phyloP scores from a whole-genome alignment of 2,888 invertebrate species.

The Stegophylla sp. region DNA sequence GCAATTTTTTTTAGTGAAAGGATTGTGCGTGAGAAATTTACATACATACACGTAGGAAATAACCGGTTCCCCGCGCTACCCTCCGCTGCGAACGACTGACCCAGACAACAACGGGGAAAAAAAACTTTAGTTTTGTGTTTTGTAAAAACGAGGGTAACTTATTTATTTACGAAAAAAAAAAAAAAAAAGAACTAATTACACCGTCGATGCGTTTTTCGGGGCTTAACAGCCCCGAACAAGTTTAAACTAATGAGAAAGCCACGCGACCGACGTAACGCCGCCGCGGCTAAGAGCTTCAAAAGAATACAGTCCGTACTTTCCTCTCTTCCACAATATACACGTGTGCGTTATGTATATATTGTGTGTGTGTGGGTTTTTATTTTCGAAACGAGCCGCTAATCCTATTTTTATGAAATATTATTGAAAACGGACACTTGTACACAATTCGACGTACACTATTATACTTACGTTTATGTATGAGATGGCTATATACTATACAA shows the following conservation, averaged over 20 bases:
- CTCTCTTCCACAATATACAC: background rate
- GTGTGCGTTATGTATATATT: background rate
- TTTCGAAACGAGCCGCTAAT: slow-evolving; percentile 49
- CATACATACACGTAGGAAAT: slow-evolving; percentile 8
- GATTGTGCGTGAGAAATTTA: slow-evolving; percentile 40
- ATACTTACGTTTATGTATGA: background rate
- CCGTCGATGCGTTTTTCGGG: slow-evolving; percentile 34
- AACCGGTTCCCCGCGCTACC: slow-evolving; percentile 32
- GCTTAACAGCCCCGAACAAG: slow-evolving; percentile 42
- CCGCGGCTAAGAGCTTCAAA: slow-evolving; percentile 27
- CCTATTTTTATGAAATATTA: slow-evolving; percentile 49
- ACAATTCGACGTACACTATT: slow-evolving; percentile 6
- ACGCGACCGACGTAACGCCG: slow-evolving; percentile 56
- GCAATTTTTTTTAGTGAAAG: slow-evolving; percentile 43
- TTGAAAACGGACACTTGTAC: slow-evolving; percentile 28
- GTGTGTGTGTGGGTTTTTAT: no score
- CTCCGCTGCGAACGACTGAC: background rate
- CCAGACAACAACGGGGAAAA: slow-evolving; percentile 1
- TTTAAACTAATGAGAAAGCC: slow-evolving; percentile 55
- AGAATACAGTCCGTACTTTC: slow-evolving; percentile 33
- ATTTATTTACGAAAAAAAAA: slow-evolving; percentile 26
- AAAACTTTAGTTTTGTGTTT: slow-evolving; percentile 4
- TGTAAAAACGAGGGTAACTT: slow-evolving; percentile 21
- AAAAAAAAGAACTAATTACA: slow-evolving; percentile 28
- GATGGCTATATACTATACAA: no score